Percentiles rank a stretch among this genome's conserved stretches.
Conservation (phyloP, 2,888 invertebrate genomes). For the Slavum lentiscoides region DNA sequence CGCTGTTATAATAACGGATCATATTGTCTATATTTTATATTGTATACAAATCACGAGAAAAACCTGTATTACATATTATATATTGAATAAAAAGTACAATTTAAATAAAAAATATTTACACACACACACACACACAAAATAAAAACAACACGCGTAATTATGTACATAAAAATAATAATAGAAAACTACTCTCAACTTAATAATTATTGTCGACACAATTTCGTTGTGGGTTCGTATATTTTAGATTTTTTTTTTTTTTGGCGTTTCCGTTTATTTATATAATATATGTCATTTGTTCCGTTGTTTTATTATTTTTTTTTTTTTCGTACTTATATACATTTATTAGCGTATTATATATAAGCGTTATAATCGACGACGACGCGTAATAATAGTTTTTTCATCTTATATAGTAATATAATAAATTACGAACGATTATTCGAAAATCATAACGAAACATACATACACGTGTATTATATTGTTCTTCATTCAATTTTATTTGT, state of each 20-base stretch:
- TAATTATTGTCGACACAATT: neutral
- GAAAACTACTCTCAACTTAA: neutral
- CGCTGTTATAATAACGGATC: no score
- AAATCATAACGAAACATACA: neutral
- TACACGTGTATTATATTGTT: neutral
- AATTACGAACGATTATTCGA: no score
- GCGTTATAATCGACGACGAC: no score
- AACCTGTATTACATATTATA: no score
- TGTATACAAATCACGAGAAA: no score
- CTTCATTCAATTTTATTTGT: neutral
- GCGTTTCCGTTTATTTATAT: no score
- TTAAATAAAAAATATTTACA: no score
- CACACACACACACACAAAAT: no score
- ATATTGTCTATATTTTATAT: no score
- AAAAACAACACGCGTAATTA: slow-evolving; percentile 6
- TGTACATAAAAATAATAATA: slow-evolving; percentile 26
- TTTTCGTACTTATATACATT: neutral
- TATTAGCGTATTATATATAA: neutral
- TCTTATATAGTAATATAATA: no score
- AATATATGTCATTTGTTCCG: neutral
- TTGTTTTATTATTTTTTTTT: neutral
- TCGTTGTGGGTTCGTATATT: neutral
- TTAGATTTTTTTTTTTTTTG: neutral
- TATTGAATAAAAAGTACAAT: no score
- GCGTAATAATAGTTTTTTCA: no score